Percentiles rank a stretch among this genome's conserved stretches.
phyloP scores from a whole-genome alignment of 2,888 invertebrate genomes.

The Gymnosoma rotundatum region DNA sequence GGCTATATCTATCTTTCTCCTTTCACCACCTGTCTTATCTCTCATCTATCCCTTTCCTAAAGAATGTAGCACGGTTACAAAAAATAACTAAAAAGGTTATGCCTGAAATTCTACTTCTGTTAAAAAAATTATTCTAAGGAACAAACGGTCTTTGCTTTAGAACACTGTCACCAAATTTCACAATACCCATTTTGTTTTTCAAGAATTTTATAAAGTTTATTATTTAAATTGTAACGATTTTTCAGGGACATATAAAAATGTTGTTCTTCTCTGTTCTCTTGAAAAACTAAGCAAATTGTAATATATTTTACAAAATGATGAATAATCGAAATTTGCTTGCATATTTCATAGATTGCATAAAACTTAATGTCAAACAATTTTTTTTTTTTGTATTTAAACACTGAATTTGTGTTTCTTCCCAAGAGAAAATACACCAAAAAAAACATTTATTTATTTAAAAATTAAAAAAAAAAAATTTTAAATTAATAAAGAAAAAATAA shows the following conservation, averaged over 20 bases:
- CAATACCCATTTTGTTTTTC: not conserved
- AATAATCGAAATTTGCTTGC: constrained; percentile 27
- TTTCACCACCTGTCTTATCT: too few relatives aligned
- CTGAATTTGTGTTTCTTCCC: not conserved
- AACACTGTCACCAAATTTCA: not conserved
- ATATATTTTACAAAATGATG: constrained; percentile 30
- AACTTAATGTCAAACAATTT: constrained; percentile 37
- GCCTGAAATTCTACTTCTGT: too few relatives aligned
- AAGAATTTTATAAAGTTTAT: not conserved
- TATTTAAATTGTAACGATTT: not conserved
- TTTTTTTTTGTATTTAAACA: not conserved
- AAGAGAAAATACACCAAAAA: not conserved
- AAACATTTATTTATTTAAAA: constrained; percentile 8
- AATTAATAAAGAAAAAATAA: too few relatives aligned
- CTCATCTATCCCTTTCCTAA: too few relatives aligned
- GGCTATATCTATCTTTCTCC: too few relatives aligned
- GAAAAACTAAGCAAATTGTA: constrained; percentile 40
- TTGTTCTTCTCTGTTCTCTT: constrained; percentile 22
- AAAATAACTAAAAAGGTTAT: too few relatives aligned
- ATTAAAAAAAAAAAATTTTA: not conserved
- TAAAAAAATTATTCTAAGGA: too few relatives aligned
- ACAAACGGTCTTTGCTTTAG: too few relatives aligned
- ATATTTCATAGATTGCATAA: constrained; percentile 32
- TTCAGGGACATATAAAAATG: not conserved
- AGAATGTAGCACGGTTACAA: too few relatives aligned